Evolutionary conservation across 2,797 vertebrate species (phyloP), one percentile per base, ranked within the genome.

Genomic region (Chanos chanos): DNA sequence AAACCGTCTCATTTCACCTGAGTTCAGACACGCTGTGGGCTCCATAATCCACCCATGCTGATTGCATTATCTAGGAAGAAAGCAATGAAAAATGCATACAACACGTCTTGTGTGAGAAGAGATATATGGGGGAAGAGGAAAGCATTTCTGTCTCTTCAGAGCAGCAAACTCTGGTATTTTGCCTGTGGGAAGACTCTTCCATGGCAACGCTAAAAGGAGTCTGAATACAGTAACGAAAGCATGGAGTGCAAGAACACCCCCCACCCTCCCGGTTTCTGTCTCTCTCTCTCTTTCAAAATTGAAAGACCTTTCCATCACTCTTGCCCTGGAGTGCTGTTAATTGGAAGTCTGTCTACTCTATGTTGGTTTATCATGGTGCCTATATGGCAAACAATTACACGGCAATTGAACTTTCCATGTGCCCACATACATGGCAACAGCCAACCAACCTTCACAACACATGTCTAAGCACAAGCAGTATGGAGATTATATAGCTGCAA

Each of bases 171-270:
- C 68, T 72, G 61, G 66, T 47, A 10, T 40, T 57, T 21, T 12
- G 51, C 36, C 59, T 40, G 48, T 62, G 54, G 33, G 61, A 64
- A 34, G 22, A 12, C 49, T 45, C 48, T 44, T 48, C 70, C 69
- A 63, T 67, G 57, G 56, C 56, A 64, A 70, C 60, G 40, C 39
- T 67, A 57, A 67, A 61, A 64, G 61, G 66, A 40, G 64, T 55
- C 36, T 25, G 40, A 31, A 53, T 1, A 36, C 51, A 19, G 50
- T 52, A 30, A 64, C 48, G n/a, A 48, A 43, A 22, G 39, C 8
- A 6, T 55, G 65, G 68, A 57, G 45, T 54, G 68, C 3, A 49
- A 58, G 68, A 39, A 60, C 5, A 27, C 27, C 39, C 25, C 43
- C 25, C 25, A 28, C 34, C 34, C 40, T 55, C 59, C 12, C 18